Conservation (phyloP, 2,888 invertebrate species). For the Philaethria dido region DNA sequence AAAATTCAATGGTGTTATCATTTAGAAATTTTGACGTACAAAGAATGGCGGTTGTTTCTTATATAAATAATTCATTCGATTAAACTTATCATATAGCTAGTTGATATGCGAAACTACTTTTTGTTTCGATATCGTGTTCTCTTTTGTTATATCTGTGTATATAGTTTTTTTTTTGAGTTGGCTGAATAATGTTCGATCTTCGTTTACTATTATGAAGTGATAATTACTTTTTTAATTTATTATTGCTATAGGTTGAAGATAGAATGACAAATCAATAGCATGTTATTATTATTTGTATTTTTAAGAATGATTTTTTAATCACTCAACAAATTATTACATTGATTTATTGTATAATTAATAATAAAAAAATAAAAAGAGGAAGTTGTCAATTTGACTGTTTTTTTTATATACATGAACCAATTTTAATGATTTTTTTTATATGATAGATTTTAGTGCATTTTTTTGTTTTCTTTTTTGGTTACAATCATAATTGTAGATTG, state of each 20-base stretch:
- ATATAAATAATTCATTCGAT: constrained; percentile 56
- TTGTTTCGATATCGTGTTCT: neutral
- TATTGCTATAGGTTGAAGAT: neutral
- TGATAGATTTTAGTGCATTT: too few species aligned
- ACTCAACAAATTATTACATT: too few species aligned
- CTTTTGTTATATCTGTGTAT: constrained; percentile 3
- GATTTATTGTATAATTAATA: too few species aligned
- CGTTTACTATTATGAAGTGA: neutral
- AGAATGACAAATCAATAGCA: too few species aligned
- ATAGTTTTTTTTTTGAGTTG: neutral
- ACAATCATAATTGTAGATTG: too few species aligned
- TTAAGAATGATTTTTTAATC: too few species aligned
- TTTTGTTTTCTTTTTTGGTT: too few species aligned
- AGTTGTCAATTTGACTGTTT: too few species aligned
- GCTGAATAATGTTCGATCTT: neutral
- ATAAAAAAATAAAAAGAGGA: too few species aligned
- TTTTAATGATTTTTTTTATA: too few species aligned
- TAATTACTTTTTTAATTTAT: neutral
- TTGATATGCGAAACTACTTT: constrained; percentile 13
- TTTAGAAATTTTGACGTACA: constrained; percentile 53
- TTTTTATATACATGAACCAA: too few species aligned
- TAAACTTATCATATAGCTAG: constrained; percentile 52
- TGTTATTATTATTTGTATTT: too few species aligned
- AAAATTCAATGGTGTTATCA: constrained; percentile 38
- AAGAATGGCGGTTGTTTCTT: constrained; percentile 60